Evolutionary conservation across 2,113 vertebrate species (phyloP).

Genomic region (Sander lucioperca): DNA sequence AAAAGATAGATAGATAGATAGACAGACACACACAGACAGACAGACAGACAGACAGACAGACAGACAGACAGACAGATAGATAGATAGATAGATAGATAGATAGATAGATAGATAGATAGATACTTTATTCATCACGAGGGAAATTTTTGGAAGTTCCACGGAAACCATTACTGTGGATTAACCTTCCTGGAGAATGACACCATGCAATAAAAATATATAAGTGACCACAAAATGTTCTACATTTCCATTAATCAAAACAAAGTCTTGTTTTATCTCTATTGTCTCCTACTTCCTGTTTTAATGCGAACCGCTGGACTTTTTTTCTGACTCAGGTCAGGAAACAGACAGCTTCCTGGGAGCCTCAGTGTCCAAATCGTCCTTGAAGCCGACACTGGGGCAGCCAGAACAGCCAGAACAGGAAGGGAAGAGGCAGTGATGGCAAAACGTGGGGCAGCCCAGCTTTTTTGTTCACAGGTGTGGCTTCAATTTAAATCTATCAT

Average conservation of each 20-base stretch:
- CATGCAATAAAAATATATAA: not conserved
- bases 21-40: no score
- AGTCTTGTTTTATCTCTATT: not conserved
- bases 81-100: no score
- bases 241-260: not conserved
- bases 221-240: not conserved
- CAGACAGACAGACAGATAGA: no score
- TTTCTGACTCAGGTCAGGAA: constrained; percentile 52
- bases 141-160: not conserved
- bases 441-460: not conserved
- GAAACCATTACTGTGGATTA: not conserved
- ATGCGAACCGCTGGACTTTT: not conserved
- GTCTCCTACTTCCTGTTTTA: constrained; percentile 22
- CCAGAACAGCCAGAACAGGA: constrained; percentile 29
- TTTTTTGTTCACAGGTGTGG: constrained; percentile 44
- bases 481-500: constrained; percentile 50
- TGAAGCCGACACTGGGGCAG: not conserved
- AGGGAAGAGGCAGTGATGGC: constrained; percentile 28
- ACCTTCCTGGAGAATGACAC: not conserved
- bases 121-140: no score
- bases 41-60: no score
- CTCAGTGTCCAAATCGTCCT: constrained; percentile 34
- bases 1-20: not conserved
- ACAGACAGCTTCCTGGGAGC: constrained; percentile 58
- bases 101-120: no score